Base-by-base conservation (phyloP, 2,888 invertebrate species). In the Agrochola circellaris region DNA sequence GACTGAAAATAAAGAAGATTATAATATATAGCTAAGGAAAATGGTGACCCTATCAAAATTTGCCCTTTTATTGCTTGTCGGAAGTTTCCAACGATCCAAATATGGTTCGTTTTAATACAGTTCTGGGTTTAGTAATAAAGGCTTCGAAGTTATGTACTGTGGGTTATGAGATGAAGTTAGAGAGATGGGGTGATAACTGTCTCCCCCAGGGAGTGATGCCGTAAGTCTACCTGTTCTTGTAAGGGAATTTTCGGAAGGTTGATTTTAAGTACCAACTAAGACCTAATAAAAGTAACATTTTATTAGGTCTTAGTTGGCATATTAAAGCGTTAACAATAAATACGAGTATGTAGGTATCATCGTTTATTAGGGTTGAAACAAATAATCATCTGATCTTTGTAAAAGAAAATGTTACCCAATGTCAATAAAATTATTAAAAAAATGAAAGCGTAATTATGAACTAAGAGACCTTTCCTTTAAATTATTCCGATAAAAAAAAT, bases 181-280 rank as follows among this genome's bases (percentile, higher is more conserved):
- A 42, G 75, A 67, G 76, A 81, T 81, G 66, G 81, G 77, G 87
- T 84, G 81, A 81, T 88, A 88, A 87, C 76, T 58, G 69, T 75
- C 34, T 73, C 42, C 61, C 45, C 51, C 30, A 58, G 77, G 81
- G 61, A 67, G 71, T 51, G 34, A 38, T 56, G 38, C 61, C 34
- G 48, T 76, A 66, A 58, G 20, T 58, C 8, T 58, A 75, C 34
- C 48, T 54, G 72, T 26, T 51, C 58, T 69, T 30, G 68, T 15
- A 15, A 48, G 48, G n/a, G 11, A 56, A 34, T 61, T 60, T 65
- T 23, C 4, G 15, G 48, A n/a, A 60, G 48, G 2, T 58, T 23
- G n/a, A 34, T 23, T 71, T 38, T 56, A 23, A 26, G 5, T n/a
- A n/a, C n/a, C n/a, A n/a, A n/a, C n/a, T n/a, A n/a, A n/a, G n/a